These are phyloP conservation scores for Eciton burchellii DNA, from an alignment of 1,140 invertebrate genomes.

Conservation along the genomic window DNA sequence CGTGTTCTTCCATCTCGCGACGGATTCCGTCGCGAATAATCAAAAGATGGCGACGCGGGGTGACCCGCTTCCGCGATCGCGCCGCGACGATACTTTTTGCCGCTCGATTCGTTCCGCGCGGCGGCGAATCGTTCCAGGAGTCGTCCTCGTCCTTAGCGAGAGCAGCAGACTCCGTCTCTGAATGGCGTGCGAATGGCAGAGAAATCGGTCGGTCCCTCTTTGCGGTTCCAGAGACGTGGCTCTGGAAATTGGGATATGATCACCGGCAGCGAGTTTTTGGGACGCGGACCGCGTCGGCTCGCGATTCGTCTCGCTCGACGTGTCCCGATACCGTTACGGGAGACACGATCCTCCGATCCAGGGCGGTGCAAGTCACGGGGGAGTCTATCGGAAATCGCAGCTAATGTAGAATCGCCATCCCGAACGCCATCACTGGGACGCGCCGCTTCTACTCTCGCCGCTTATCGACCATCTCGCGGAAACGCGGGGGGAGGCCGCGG, in stretches of 20 bases:
- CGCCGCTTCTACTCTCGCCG: not conserved
- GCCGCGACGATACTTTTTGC: constrained; percentile 20
- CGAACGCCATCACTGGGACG: not conserved
- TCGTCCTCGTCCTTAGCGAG: not conserved
- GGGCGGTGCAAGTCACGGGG: not conserved
- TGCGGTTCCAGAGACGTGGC: not conserved
- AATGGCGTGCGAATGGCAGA: constrained; percentile 19
- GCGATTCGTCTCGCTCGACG: constrained; percentile 53
- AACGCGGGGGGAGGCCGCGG: constrained; percentile 33
- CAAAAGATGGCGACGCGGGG: constrained; percentile 17
- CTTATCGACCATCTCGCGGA: constrained; percentile 30
- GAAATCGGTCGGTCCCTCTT: constrained; percentile 9
- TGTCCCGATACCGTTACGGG: constrained; percentile 55
- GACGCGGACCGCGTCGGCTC: not conserved
- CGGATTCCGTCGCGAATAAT: constrained; percentile 45
- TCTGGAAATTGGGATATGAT: constrained; percentile 18
- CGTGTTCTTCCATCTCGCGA: too few relatives aligned
- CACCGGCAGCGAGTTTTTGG: not conserved
- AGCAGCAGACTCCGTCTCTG: constrained; percentile 4
- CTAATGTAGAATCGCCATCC: constrained; percentile 2
- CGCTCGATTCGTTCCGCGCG: constrained; percentile 50
- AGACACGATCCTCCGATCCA: too few relatives aligned
- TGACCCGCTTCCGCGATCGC: constrained; percentile 42
- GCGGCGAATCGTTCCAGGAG: constrained; percentile 7
- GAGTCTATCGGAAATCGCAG: not conserved